Percentiles rank a stretch among this genome's conserved stretches.
Conservation (phyloP, 1,140 invertebrate genomes). For the Lerema accius region DNA sequence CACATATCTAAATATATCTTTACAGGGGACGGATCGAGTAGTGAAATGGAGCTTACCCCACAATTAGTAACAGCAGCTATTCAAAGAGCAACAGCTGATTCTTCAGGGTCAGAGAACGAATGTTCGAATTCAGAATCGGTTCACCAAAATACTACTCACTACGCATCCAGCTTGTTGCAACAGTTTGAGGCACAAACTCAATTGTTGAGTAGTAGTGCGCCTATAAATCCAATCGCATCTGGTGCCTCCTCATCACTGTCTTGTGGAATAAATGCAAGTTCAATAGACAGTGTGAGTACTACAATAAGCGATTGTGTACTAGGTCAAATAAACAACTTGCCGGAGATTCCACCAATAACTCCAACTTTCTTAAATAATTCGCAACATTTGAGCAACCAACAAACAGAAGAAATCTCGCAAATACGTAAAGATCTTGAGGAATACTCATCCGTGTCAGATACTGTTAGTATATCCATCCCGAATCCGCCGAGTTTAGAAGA, state of each 20-base stretch:
- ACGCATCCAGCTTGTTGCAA: constrained; percentile 84
- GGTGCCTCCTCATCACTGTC: constrained; percentile 47
- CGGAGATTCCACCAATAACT: constrained; percentile 70
- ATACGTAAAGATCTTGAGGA: constrained; percentile 80
- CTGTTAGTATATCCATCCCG: constrained; percentile 69
- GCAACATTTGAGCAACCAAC: constrained; percentile 77
- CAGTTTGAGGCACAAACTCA: constrained; percentile 86
- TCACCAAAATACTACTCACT: constrained; percentile 78
- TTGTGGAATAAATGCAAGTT: constrained; percentile 55
- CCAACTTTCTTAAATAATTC: constrained; percentile 66
- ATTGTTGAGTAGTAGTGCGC: constrained; percentile 81
- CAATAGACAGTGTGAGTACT: constrained; percentile 61
- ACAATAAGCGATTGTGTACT: constrained; percentile 74
- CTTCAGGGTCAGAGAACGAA: constrained; percentile 85
- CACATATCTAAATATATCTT: constrained; percentile 35
- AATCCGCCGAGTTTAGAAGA: constrained; percentile 76
- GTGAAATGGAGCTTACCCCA: constrained; percentile 87
- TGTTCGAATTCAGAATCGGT: constrained; percentile 77
- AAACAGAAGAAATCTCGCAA: constrained; percentile 77
- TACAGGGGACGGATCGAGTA: constrained; percentile 84
- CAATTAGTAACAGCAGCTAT: constrained; percentile 88
- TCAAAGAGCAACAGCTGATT: constrained; percentile 84
- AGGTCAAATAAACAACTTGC: constrained; percentile 70
- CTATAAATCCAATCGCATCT: constrained; percentile 55
- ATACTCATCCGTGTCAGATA: constrained; percentile 70